Conservation (phyloP, 2,888 invertebrate species). For the Nomada goodeniana region DNA sequence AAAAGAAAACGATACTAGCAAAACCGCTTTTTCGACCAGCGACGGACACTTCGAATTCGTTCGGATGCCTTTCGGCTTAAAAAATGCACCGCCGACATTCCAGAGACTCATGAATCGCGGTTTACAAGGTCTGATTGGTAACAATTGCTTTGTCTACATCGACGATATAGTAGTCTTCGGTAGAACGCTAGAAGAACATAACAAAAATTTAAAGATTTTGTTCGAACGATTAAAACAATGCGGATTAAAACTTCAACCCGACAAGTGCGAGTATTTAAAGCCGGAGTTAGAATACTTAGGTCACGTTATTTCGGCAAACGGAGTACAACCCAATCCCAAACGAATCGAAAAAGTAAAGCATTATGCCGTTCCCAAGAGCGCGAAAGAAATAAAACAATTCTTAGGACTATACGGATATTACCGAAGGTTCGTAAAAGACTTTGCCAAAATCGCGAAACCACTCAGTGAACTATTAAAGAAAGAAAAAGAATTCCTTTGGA, state of each 20-base stretch:
- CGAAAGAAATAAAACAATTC: slow-evolving; percentile 21
- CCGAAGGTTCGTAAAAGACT: slow-evolving; percentile 29
- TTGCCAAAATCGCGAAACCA: slow-evolving; percentile 26
- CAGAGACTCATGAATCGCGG: slow-evolving; percentile 28
- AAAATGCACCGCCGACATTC: slow-evolving; percentile 11
- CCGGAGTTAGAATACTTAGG: slow-evolving; percentile 30
- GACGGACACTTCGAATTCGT: slow-evolving; percentile 66
- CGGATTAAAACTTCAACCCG: slow-evolving; percentile 19
- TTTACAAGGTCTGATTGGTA: slow-evolving; percentile 3
- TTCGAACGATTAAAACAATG: too few relatives aligned
- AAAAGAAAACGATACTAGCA: slow-evolving; percentile 32
- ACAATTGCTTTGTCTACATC: slow-evolving; percentile 4
- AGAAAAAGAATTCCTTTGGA: slow-evolving; percentile 12
- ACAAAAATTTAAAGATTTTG: too few relatives aligned
- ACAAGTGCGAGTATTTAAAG: slow-evolving; percentile 32
- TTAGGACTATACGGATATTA: slow-evolving; percentile 33
- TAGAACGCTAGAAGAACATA: too few relatives aligned
- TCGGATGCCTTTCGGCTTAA: slow-evolving; percentile 25
- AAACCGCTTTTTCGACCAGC: slow-evolving; percentile 48
- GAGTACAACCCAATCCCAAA: not conserved
- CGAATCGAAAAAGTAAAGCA: slow-evolving; percentile 7
- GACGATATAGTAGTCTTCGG: too few relatives aligned
- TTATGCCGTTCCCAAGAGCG: slow-evolving; percentile 19
- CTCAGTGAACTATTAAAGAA: slow-evolving; percentile 8
- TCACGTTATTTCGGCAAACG: slow-evolving; percentile 19